phyloP scores from a whole-genome alignment of 37 sponge, comb jelly and placozoan species.

The Cliona cf. orientalis region DNA sequence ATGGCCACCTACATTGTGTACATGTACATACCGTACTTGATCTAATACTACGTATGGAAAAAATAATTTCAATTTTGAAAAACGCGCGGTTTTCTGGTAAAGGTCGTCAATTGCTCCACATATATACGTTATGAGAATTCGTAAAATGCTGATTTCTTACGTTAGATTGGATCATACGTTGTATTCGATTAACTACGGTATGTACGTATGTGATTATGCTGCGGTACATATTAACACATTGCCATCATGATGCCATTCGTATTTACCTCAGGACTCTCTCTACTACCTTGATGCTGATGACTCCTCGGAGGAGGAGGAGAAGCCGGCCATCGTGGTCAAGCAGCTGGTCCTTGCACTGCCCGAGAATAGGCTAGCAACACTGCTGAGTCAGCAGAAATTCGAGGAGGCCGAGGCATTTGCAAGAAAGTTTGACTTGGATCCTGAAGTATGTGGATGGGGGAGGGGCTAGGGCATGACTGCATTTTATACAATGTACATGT shows the following conservation, averaged over 20 bases:
- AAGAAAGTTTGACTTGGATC: constrained; percentile 19
- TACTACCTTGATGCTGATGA: background rate
- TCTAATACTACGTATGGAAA: too few species aligned
- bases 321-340: background rate
- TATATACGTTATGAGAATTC: too few species aligned
- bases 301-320: background rate
- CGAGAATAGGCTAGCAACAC: constrained; percentile 35
- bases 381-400: constrained; percentile 48
- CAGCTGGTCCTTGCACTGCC: constrained; percentile 49
- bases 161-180: background rate
- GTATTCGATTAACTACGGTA: background rate
- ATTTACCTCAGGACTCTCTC: background rate
- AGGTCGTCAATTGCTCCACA: too few species aligned
- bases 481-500: too few species aligned
- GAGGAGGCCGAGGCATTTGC: constrained; percentile 51
- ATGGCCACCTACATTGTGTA: too few species aligned
- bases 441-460: constrained; percentile 39
- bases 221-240: background rate
- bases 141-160: too few species aligned
- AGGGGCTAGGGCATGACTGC: too few species aligned
- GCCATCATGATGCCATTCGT: background rate
- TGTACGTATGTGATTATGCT: background rate
- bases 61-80: too few species aligned
- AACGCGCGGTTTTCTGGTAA: too few species aligned
- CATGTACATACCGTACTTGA: too few species aligned